phyloP scores from a whole-genome alignment of 2,797 vertebrate genomes.

The Todus mexicanus region DNA sequence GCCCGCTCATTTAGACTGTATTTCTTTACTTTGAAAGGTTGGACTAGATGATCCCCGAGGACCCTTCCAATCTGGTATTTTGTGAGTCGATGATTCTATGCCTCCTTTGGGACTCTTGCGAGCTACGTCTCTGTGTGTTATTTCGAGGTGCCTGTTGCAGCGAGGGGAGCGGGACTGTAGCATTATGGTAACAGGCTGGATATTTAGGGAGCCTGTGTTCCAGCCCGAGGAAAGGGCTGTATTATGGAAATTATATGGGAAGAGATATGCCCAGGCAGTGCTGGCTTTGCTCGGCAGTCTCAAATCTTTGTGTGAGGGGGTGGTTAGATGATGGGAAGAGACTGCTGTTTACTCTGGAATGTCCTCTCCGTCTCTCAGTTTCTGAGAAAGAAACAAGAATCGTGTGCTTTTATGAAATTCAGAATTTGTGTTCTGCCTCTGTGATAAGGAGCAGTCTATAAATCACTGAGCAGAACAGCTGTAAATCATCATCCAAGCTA shows the following conservation, averaged over 20 bases:
- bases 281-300: background rate
- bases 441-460: conserved; percentile 10
- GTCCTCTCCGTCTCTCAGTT: background rate
- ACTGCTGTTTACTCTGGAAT: conserved; percentile 1
- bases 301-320: background rate
- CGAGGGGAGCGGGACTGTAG: background rate
- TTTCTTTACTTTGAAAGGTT: no score
- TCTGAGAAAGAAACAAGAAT: conserved; percentile 10
- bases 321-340: background rate
- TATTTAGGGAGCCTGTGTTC: background rate
- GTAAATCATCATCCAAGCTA: conserved; percentile 32
- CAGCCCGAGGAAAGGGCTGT: background rate
- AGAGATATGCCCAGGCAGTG: background rate
- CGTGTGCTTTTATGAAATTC: conserved; percentile 13
- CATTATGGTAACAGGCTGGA: background rate
- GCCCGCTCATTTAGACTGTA: no score
- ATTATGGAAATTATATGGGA: conserved; percentile 13
- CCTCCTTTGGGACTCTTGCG: background rate
- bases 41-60: no score
- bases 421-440: background rate
- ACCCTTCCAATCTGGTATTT: no score
- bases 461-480: background rate
- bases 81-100: background rate
- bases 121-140: background rate
- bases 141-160: background rate